Conservation (phyloP, 2,113 vertebrate genomes). For the Podocnemis expansa region DNA sequence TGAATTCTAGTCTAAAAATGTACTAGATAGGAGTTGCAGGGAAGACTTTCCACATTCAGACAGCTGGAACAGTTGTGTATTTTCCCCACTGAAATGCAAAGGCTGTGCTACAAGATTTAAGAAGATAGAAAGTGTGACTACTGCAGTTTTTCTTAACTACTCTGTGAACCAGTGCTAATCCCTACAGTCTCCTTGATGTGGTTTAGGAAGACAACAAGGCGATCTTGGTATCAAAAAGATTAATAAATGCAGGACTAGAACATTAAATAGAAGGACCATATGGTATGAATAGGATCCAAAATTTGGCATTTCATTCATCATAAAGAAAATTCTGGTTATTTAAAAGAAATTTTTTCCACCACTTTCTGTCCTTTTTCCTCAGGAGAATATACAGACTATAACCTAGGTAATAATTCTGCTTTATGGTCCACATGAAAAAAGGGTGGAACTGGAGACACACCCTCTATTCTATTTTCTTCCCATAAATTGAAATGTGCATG, state of each 20-base stretch:
- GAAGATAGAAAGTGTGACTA: conserved; percentile 51
- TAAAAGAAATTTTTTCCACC: conserved; percentile 68
- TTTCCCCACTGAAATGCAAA: conserved; percentile 60
- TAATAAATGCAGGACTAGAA: conserved; percentile 23
- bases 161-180: neutral
- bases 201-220: neutral
- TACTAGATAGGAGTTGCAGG: conserved; percentile 22
- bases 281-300: conserved; percentile 47
- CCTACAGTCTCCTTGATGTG: neutral
- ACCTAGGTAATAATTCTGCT: conserved; percentile 73
- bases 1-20: conserved; percentile 30
- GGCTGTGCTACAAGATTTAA: conserved; percentile 60
- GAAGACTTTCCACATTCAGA: conserved; percentile 8
- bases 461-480: conserved; percentile 69
- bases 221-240: neutral
- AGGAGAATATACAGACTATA: conserved; percentile 70
- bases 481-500: conserved; percentile 70
- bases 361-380: conserved; percentile 60
- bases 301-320: conserved; percentile 67
- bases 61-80: conserved; percentile 67
- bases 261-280: conserved; percentile 63
- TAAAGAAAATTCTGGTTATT: conserved; percentile 68
- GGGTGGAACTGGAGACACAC: conserved; percentile 73
- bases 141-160: neutral
- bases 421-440: conserved; percentile 73